Percentiles rank a stretch among this genome's conserved stretches.
Conservation (phyloP, 2,113 vertebrate genomes). For the Mirza zaza region DNA sequence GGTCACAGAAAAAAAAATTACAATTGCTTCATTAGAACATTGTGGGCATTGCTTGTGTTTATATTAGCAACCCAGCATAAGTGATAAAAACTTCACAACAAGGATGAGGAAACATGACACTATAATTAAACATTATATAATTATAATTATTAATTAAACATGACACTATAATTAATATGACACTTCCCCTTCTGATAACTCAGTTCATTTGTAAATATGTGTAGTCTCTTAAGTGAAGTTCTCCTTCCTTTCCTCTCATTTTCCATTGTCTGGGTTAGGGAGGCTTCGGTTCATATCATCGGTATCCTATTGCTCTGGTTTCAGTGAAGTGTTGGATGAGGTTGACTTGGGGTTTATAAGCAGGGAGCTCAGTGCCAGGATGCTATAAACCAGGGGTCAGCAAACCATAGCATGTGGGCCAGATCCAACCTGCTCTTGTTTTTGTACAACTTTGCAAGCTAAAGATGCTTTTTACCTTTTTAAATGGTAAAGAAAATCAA, state of each 20-base stretch:
- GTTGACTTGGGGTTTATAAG: neutral
- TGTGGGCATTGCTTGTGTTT: neutral
- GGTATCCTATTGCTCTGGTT: neutral
- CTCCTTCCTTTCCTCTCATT: neutral
- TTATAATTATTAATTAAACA: too few relatives aligned
- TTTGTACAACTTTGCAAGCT: neutral
- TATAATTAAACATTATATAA: neutral
- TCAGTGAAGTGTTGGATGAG: neutral
- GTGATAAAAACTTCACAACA: neutral
- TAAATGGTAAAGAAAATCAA: neutral
- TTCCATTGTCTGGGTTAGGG: neutral
- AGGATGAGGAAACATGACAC: neutral
- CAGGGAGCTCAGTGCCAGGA: neutral
- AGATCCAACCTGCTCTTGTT: neutral
- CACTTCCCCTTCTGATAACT: neutral
- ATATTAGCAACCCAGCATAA: neutral
- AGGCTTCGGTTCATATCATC: neutral
- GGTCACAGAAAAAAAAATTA: neutral
- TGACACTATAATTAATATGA: neutral
- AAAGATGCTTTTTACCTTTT: neutral
- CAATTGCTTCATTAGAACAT: neutral
- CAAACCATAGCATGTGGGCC: neutral
- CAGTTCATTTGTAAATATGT: neutral
- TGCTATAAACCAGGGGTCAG: neutral
- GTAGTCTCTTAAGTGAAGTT: neutral